Evolutionary conservation across 1,140 invertebrate species (phyloP).

Genomic region (Trachymyrmex septentrionalis): DNA sequence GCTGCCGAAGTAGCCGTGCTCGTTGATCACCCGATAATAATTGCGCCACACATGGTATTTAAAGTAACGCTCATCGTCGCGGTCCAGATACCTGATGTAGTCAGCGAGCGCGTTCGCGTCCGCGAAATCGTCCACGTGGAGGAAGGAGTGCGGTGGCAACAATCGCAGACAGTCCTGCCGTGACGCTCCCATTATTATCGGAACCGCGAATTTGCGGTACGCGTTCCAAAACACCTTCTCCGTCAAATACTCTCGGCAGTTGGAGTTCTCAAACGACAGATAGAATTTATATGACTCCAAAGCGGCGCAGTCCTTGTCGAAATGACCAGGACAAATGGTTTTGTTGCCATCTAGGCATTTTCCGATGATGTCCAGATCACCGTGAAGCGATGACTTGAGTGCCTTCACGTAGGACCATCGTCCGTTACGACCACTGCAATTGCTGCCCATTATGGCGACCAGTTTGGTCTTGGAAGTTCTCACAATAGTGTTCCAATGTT

Average conservation of each 20-base stretch:
- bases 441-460: slow-evolving; percentile 89
- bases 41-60: slow-evolving; percentile 91
- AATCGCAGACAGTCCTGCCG: slow-evolving; percentile 85
- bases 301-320: slow-evolving; percentile 87
- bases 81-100: slow-evolving; percentile 88
- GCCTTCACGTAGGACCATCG: slow-evolving; percentile 88
- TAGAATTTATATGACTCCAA: slow-evolving; percentile 91
- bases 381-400: slow-evolving; percentile 84
- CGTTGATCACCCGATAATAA: slow-evolving; percentile 90
- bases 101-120: slow-evolving; percentile 88
- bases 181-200: slow-evolving; percentile 90
- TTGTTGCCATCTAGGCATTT: slow-evolving; percentile 79
- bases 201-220: slow-evolving; percentile 89
- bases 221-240: slow-evolving; percentile 91
- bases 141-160: slow-evolving; percentile 90
- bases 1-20: slow-evolving; percentile 91
- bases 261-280: slow-evolving; percentile 92
- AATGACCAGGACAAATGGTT: slow-evolving; percentile 88
- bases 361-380: slow-evolving; percentile 79
- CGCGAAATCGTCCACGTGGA: slow-evolving; percentile 92
- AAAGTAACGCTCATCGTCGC: slow-evolving; percentile 87
- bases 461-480: slow-evolving; percentile 81
- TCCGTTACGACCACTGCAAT: slow-evolving; percentile 87
- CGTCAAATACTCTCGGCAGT: slow-evolving; percentile 91
- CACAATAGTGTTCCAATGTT: slow-evolving; percentile 68